Conservation (phyloP, 1,140 invertebrate species). For the Physella acuta region DNA sequence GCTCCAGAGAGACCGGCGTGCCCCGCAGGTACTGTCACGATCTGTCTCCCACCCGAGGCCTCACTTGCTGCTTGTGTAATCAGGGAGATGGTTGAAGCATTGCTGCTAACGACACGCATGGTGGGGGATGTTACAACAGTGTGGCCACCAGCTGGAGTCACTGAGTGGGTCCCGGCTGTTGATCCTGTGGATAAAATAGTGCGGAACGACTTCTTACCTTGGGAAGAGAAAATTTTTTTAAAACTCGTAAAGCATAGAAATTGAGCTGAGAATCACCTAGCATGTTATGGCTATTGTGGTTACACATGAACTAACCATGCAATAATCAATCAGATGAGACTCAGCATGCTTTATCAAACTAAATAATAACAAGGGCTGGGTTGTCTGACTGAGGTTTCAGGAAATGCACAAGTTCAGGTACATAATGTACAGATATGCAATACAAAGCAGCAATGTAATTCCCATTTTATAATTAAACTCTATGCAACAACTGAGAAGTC, state of each 20-base stretch:
- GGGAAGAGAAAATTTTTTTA: background rate
- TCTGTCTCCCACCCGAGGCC: conserved; percentile 39
- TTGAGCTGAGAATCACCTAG: background rate
- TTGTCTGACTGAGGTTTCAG: no score
- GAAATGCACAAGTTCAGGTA: no score
- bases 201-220: background rate
- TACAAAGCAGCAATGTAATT: no score
- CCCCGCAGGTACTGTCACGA: conserved; percentile 30
- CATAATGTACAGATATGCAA: no score
- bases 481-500: no score
- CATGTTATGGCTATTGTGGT: no score
- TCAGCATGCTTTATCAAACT: no score
- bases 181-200: conserved; percentile 6
- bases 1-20: conserved; percentile 25
- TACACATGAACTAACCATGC: no score
- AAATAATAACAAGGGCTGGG: no score
- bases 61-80: conserved; percentile 47
- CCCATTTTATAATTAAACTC: no score
- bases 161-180: conserved; percentile 9
- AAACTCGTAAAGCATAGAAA: background rate
- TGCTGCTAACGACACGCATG: conserved; percentile 27
- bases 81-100: conserved; percentile 47
- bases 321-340: no score
- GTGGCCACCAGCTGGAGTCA: conserved; percentile 19
- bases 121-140: conserved; percentile 22